Evolutionary conservation across 2,113 vertebrate species (phyloP).

Genomic region (Pelmatolapia mariae): DNA sequence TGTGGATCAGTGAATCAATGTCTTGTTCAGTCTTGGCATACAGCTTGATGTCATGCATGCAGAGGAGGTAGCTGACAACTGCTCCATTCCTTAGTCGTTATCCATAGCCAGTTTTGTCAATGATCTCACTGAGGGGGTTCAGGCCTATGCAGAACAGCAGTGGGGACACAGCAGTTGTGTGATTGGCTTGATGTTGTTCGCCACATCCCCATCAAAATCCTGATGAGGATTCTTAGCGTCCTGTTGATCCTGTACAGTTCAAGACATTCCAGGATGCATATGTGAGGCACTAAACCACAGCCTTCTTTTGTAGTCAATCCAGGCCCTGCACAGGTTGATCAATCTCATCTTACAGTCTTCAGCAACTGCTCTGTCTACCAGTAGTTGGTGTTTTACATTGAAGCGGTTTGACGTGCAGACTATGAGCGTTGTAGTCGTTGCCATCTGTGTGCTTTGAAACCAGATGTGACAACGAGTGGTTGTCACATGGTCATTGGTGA

Average conservation of each 20-base stretch:
- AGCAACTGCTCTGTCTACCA: not conserved
- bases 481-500: not conserved
- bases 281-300: not conserved
- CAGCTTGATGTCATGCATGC: not conserved
- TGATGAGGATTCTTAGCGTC: not conserved
- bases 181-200: not conserved
- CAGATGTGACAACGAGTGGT: not conserved
- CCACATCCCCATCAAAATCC: not conserved
- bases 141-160: not conserved
- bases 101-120: not conserved
- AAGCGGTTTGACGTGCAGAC: not conserved
- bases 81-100: not conserved
- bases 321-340: not conserved
- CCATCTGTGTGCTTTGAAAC: not conserved
- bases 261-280: not conserved
- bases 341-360: not conserved
- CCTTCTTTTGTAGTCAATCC: rapidly evolving
- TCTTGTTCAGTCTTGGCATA: not conserved
- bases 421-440: not conserved
- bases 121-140: not conserved
- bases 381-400: not conserved
- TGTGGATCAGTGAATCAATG: not conserved
- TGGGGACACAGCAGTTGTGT: not conserved
- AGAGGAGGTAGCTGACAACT: not conserved
- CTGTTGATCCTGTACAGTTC: not conserved